Evolutionary conservation across 2,888 invertebrate genomes (phyloP).

Genomic region (Troides oblongomaculatus): DNA sequence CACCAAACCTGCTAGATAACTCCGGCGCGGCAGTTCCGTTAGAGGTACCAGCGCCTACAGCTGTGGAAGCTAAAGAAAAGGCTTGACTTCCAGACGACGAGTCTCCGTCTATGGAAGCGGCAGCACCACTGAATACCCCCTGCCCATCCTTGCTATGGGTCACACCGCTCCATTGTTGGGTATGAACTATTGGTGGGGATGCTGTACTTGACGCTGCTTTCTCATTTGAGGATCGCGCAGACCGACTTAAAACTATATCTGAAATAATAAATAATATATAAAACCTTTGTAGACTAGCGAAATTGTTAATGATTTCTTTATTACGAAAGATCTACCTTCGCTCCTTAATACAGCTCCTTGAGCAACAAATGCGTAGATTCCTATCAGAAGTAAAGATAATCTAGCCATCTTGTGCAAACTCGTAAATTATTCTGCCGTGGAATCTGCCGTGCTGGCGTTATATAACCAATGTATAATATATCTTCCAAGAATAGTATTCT

Average conservation of each 20-base stretch:
- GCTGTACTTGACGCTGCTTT: slow-evolving; percentile 34
- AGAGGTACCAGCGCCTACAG: slow-evolving; percentile 31
- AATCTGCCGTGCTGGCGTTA: slow-evolving; percentile 37
- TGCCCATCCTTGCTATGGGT: slow-evolving; percentile 47
- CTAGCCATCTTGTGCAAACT: slow-evolving; percentile 43
- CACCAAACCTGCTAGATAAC: slow-evolving; percentile 11
- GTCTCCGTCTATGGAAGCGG: slow-evolving; percentile 45
- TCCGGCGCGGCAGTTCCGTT: slow-evolving; percentile 6
- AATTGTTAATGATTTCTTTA: no score
- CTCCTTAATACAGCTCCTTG: slow-evolving; percentile 44
- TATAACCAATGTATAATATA: slow-evolving; percentile 48
- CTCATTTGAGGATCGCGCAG: slow-evolving; percentile 44
- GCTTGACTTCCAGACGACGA: slow-evolving; percentile 46
- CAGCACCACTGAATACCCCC: slow-evolving; percentile 56
- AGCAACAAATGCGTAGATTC: slow-evolving; percentile 39
- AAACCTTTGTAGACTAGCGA: not conserved
- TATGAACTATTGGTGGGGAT: slow-evolving; percentile 44
- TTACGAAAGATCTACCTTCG: slow-evolving; percentile 23
- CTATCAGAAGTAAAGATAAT: slow-evolving; percentile 37
- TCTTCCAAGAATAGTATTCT: slow-evolving; percentile 56
- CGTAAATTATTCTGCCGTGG: slow-evolving; percentile 23
- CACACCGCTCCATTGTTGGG: slow-evolving; percentile 60
- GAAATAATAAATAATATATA: slow-evolving; percentile 32
- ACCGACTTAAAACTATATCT: slow-evolving; percentile 41
- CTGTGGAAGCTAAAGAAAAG: slow-evolving; percentile 45